These are phyloP conservation scores for Leucophora obtusa DNA, from an alignment of 2,888 invertebrate species.

Conservation along the genomic window DNA sequence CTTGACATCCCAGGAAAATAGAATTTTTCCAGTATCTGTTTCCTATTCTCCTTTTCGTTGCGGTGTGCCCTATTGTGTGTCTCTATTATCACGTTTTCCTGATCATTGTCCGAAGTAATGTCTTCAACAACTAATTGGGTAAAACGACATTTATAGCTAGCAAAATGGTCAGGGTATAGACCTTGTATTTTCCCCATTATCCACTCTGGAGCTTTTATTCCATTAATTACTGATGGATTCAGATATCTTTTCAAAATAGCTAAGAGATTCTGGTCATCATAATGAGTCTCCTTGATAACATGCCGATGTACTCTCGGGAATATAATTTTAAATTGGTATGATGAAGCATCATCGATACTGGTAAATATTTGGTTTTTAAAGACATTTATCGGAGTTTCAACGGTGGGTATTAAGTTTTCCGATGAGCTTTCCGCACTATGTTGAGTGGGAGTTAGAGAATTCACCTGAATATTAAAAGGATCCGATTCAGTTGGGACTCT, in stretches of 20 bases:
- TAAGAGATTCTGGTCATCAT: neutral
- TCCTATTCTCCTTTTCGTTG: slow-evolving; percentile 45
- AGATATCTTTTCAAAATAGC: neutral
- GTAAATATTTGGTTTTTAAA: too few relatives aligned
- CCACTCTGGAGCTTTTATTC: slow-evolving; percentile 30
- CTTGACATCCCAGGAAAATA: neutral
- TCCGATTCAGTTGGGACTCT: too few relatives aligned
- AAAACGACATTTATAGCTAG: slow-evolving; percentile 39
- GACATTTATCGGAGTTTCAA: too few relatives aligned
- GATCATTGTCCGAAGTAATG: neutral
- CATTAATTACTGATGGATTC: slow-evolving; percentile 39
- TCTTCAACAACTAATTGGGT: slow-evolving; percentile 37
- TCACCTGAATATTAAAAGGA: too few relatives aligned
- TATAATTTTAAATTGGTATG: neutral
- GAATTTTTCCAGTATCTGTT: slow-evolving; percentile 39
- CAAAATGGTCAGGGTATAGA: slow-evolving; percentile 37
- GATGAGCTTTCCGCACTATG: too few relatives aligned
- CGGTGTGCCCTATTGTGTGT: slow-evolving; percentile 29
- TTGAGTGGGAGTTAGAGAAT: too few relatives aligned
- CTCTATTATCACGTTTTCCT: slow-evolving; percentile 31
- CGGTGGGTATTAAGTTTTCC: too few relatives aligned
- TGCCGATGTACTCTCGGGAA: slow-evolving; percentile 58
- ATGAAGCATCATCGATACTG: too few relatives aligned
- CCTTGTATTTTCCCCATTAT: slow-evolving; percentile 22
- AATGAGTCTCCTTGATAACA: slow-evolving; percentile 25